These are phyloP conservation scores for Drosophila parthenogenetica DNA, from an alignment of 2,888 invertebrate genomes.

Conservation along the genomic window DNA sequence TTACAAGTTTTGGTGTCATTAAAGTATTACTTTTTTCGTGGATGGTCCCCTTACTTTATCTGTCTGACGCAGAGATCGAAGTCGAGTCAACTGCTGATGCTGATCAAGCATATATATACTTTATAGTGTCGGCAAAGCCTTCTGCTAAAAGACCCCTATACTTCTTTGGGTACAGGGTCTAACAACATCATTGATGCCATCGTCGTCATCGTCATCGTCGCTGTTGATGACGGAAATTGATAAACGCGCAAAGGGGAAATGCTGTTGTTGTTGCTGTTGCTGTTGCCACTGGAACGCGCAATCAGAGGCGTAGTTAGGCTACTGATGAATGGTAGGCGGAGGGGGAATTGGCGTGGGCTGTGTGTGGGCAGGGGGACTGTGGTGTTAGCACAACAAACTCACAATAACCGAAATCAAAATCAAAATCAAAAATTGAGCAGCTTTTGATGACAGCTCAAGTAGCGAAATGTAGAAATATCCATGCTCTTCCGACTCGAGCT, in stretches of 20 bases:
- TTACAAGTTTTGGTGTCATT: no score
- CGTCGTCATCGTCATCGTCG: slow-evolving; percentile 42
- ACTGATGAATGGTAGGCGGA: not conserved
- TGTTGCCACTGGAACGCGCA: slow-evolving; percentile 55
- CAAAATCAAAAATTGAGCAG: slow-evolving; percentile 81
- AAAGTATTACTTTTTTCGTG: no score
- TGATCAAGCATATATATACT: no score
- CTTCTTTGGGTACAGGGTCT: not conserved
- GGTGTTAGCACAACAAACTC: slow-evolving; percentile 19
- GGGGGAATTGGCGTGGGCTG: not conserved
- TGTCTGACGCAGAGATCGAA: no score
- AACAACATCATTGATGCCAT: slow-evolving; percentile 34
- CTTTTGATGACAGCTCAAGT: slow-evolving; percentile 81
- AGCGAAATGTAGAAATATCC: slow-evolving; percentile 25
- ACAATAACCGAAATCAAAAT: slow-evolving; percentile 75
- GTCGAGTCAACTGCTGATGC: no score
- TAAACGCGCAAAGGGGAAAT: slow-evolving; percentile 76
- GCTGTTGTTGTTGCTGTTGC: slow-evolving; percentile 25
- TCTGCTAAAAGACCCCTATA: no score
- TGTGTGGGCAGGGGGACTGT: not conserved
- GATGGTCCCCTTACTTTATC: no score
- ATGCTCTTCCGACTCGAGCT: slow-evolving; percentile 2
- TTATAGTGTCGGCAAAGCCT: no score
- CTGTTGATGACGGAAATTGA: slow-evolving; percentile 79
- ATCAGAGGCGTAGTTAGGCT: slow-evolving; percentile 45